phyloP scores from a whole-genome alignment of 2,797 vertebrate genomes.

The Cuculus canorus region DNA sequence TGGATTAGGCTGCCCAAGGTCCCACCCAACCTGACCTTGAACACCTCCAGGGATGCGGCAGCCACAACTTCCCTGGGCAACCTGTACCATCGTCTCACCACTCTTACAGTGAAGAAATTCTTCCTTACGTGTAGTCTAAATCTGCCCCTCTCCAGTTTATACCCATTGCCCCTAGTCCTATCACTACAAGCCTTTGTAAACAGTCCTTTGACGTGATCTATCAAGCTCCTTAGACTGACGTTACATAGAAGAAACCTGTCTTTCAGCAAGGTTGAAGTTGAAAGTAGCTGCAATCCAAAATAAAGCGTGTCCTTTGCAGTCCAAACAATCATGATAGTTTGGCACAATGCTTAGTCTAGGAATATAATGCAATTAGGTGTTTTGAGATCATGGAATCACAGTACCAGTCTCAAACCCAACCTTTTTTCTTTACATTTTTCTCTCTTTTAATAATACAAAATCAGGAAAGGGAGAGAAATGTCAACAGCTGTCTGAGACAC shows the following conservation, averaged over 20 bases:
- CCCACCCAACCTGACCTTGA: no score
- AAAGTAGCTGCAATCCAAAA: not conserved
- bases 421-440: not conserved
- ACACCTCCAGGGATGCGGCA: no score
- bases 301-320: not conserved
- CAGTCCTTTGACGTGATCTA: no score
- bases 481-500: not conserved
- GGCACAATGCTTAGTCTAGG: not conserved
- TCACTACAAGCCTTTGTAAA: no score
- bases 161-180: no score
- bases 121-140: no score
- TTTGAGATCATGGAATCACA: constrained; percentile 3
- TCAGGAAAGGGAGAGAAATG: not conserved
- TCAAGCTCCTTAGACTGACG: not conserved
- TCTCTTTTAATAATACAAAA: not conserved
- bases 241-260: not conserved
- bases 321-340: not conserved
- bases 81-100: no score
- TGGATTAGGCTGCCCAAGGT: no score
- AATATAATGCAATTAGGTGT: not conserved
- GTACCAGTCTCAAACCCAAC: not conserved
- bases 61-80: no score
- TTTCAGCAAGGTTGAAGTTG: not conserved
- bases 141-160: no score
- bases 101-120: no score